Evolutionary conservation across 2,113 vertebrate species (phyloP).

Genomic region (Xiphophorus couchianus): DNA sequence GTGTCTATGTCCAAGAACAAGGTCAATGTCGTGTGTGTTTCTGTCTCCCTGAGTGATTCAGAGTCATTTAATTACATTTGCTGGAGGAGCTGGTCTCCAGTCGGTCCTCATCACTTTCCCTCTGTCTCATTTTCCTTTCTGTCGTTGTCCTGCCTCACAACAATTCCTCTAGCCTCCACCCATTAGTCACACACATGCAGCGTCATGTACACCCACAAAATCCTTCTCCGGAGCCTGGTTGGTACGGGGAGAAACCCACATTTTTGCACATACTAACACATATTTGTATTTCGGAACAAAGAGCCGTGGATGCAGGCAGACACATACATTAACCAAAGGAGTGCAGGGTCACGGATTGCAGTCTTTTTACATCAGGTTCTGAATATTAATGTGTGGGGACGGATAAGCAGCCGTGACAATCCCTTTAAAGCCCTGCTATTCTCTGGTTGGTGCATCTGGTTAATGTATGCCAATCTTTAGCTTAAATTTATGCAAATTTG

Average conservation of each 20-base stretch:
- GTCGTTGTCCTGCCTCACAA: conserved; percentile 8
- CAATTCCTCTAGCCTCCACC: conserved; percentile 25
- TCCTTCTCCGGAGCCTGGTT: neutral
- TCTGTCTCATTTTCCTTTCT: conserved; percentile 34
- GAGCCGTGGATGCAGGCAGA: conserved; percentile 21
- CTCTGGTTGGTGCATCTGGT: conserved; percentile 31
- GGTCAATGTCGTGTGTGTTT: conserved; percentile 30
- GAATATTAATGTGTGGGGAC: conserved; percentile 73
- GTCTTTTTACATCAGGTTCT: conserved; percentile 60
- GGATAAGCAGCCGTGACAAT: conserved; percentile 73
- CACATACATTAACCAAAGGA: conserved; percentile 37
- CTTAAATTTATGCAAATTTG: conserved; percentile 46
- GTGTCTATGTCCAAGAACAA: conserved; percentile 27
- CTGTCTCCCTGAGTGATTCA: conserved; percentile 21
- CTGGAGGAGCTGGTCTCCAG: conserved; percentile 41
- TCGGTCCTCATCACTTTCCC: conserved; percentile 34
- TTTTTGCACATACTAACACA: neutral
- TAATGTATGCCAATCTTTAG: conserved; percentile 60
- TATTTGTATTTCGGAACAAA: conserved; percentile 25
- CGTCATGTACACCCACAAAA: neutral
- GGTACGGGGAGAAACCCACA: neutral
- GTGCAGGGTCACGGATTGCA: conserved; percentile 68
- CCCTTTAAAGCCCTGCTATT: conserved; percentile 61
- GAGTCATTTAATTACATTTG: conserved; percentile 53
- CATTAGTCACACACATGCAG: conserved; percentile 30